Conservation (phyloP, 2,888 invertebrate genomes). For the Sepioteuthis lessoniana region DNA sequence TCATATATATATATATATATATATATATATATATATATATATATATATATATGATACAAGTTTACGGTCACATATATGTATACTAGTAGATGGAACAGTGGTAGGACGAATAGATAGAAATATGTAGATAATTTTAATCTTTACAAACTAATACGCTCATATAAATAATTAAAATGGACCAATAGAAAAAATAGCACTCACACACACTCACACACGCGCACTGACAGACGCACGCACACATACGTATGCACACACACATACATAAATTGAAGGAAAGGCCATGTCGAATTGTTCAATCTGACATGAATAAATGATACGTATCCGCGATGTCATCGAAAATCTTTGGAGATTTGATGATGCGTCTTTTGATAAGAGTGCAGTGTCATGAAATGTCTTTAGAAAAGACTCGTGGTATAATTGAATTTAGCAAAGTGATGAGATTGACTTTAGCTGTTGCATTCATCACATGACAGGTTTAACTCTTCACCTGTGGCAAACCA, state of each 20-base stretch:
- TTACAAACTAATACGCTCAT: too few relatives aligned
- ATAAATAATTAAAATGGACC: too few relatives aligned
- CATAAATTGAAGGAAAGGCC: not conserved
- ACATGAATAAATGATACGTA: not conserved
- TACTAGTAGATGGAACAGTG: too few relatives aligned
- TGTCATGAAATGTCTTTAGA: not conserved
- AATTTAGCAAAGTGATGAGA: not conserved
- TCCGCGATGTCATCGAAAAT: not conserved
- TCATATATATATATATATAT: too few relatives aligned
- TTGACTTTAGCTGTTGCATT: not conserved
- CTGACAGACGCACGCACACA: not conserved
- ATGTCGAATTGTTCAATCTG: too few relatives aligned
- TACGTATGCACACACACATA: not conserved
- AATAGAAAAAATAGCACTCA: not conserved
- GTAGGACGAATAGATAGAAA: too few relatives aligned
- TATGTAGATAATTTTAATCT: too few relatives aligned
- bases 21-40: too few relatives aligned
- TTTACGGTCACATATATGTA: too few relatives aligned
- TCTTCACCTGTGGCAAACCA: not conserved
- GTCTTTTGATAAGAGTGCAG: not conserved
- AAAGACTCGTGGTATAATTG: not conserved
- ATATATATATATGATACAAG: too few relatives aligned
- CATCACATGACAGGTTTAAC: not conserved
- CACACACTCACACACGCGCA: not conserved
- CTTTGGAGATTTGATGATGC: not conserved